Conservation (phyloP, 2,888 invertebrate genomes). For the Exephanes ischioxanthus region DNA sequence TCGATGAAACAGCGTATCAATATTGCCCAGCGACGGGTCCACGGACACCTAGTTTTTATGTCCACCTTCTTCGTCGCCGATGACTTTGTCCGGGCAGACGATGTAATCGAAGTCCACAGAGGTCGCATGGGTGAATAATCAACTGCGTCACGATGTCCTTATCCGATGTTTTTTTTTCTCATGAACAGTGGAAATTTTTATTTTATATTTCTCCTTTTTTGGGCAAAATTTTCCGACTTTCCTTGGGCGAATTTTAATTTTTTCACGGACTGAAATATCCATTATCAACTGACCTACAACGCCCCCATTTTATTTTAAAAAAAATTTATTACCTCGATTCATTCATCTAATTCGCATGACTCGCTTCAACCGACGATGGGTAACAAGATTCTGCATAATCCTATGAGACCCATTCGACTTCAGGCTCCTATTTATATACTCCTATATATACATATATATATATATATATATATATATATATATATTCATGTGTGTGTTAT, state of each 20-base stretch:
- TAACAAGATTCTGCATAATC: not conserved
- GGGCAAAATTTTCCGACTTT: too few species aligned
- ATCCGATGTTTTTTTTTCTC: too few species aligned
- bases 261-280: too few species aligned
- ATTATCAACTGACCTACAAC: too few species aligned
- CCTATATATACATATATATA: not conserved
- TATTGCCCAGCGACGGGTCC: not conserved
- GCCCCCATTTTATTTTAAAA: not conserved
- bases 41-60: not conserved
- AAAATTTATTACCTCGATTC: not conserved
- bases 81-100: too few species aligned
- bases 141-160: too few species aligned
- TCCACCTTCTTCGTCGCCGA: too few species aligned
- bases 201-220: too few species aligned
- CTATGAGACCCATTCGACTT: not conserved
- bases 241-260: too few species aligned
- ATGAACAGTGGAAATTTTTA: too few species aligned
- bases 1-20: not conserved
- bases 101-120: too few species aligned
- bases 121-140: too few species aligned
- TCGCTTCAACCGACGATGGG: not conserved
- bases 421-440: not conserved
- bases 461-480: not conserved
- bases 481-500: not conserved
- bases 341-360: constrained; percentile 1